Conservation (phyloP, 2,797 vertebrate species). For the Lophius americanus region DNA sequence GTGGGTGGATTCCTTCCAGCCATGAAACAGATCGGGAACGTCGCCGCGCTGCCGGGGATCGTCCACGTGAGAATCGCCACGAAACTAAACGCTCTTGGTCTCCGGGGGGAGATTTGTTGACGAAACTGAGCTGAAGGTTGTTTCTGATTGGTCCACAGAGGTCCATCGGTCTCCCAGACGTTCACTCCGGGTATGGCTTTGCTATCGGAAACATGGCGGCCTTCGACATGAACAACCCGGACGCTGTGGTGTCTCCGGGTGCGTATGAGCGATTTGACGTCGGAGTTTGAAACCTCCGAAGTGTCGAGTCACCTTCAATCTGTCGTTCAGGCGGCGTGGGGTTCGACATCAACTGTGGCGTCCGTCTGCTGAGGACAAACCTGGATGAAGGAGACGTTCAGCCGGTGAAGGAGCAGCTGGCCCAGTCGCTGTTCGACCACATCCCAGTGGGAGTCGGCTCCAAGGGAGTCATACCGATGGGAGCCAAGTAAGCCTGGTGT, state of each 20-base stretch:
- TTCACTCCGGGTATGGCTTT: constrained; percentile 98
- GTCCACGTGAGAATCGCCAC: constrained; percentile 86
- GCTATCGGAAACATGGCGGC: constrained; percentile 99
- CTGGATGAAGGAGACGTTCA: constrained; percentile 95
- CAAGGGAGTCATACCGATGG: constrained; percentile 98
- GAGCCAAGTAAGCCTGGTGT: constrained; percentile 87
- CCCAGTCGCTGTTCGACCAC: constrained; percentile 97
- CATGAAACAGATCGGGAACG: constrained; percentile 98
- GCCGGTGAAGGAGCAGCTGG: constrained; percentile 97
- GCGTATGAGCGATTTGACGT: not conserved
- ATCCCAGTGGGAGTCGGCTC: constrained; percentile 98
- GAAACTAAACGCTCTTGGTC: not conserved
- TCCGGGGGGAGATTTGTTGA: not conserved
- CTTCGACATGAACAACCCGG: constrained; percentile 92
- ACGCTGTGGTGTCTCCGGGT: constrained; percentile 96
- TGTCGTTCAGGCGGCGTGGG: constrained; percentile 89
- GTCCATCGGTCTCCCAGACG: constrained; percentile 95
- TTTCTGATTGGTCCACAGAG: constrained; percentile 73
- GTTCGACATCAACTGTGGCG: constrained; percentile 98
- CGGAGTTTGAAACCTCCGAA: not conserved
- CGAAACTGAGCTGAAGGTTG: no score
- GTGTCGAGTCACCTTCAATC: rapidly evolving
- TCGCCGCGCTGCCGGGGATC: constrained; percentile 96
- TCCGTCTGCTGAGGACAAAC: constrained; percentile 94
- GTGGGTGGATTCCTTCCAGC: constrained; percentile 95